These are phyloP conservation scores for Eristalis intricaria DNA, from an alignment of 2,888 invertebrate species.

Conservation along the genomic window DNA sequence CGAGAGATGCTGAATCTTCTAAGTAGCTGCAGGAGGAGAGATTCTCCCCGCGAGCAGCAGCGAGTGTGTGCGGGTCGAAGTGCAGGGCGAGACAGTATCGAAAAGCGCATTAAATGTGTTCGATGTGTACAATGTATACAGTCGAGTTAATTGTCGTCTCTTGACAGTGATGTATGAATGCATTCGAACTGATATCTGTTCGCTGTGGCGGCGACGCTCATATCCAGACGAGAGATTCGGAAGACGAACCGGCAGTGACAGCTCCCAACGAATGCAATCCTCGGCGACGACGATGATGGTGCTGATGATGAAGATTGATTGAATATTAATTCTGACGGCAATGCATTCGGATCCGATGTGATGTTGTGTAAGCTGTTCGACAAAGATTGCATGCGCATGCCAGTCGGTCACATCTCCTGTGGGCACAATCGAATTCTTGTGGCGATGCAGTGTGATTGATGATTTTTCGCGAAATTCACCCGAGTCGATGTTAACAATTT, in stretches of 20 bases:
- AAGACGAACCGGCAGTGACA: constrained; percentile 8
- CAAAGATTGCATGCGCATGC: constrained; percentile 17
- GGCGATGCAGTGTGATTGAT: constrained; percentile 56
- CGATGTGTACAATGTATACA: constrained; percentile 3
- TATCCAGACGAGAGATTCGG: not conserved
- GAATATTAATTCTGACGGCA: constrained; percentile 62
- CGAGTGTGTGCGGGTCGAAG: not conserved
- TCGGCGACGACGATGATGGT: constrained; percentile 10
- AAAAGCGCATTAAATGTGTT: constrained; percentile 49
- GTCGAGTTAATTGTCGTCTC: constrained; percentile 58
- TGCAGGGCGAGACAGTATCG: constrained; percentile 5
- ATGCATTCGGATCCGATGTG: not conserved
- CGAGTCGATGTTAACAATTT: constrained; percentile 45
- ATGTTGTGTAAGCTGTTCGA: constrained; percentile 22
- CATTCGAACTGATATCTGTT: constrained; percentile 33
- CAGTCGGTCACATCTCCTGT: constrained; percentile 25
- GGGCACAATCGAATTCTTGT: constrained; percentile 48
- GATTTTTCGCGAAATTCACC: constrained; percentile 36
- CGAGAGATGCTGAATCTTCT: constrained; percentile 46
- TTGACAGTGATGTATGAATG: constrained; percentile 69
- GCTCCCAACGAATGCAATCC: constrained; percentile 12
- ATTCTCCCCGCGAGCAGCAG: not conserved
- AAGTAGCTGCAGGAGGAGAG: constrained; percentile 18
- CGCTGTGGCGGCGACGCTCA: not conserved
- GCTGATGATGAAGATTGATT: constrained; percentile 60